Base-by-base conservation (phyloP, 2,797 vertebrate genomes). In the Rhinogobio ventralis region DNA sequence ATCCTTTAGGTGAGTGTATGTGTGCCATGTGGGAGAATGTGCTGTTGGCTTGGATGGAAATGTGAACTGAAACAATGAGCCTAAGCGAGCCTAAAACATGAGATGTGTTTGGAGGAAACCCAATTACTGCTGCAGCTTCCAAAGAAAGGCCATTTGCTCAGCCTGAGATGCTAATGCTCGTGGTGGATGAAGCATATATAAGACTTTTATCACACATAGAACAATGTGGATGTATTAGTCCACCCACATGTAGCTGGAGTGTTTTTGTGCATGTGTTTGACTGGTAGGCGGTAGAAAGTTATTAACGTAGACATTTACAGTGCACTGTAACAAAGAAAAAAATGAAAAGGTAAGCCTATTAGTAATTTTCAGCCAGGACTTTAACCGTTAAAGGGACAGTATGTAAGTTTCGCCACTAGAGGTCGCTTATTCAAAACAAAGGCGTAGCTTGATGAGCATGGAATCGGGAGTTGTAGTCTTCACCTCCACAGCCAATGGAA, bases 101-200 rank as follows among this genome's bases (percentile, higher is more conserved):
- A 73, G 81, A 86, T 57, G 73, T 66, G 30, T 76, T 83, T 77
- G 82, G 73, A 84, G n/a, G n/a, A 77, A 77, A 33, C 49, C 64
- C 82, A 84, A n/a, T 57, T 53, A 45, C 49, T 45, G 19, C 46
- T 68, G 62, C 60, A 66, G 42, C 60, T 49, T 79, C 15, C 11
- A 49, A 30, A 66, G 6, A 10, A 23, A 51, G 60, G 28, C 75
- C 55, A 5, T 60, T 36, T 77, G 55, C n/a, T 62, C 17, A 20
- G 36, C 39, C 42, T 62, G 25, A n/a, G 14, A 69, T 42, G 45
- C 39, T 71, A 7, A 60, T 49, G 39, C 39, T 46, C 39, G 46
- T 57, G 72, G 42, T 45, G 51, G 60, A 83, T 55, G n/a, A 68
- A 20, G 5, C 14, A 15, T 62, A 60, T 72, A 46, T 10, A 46